Evolutionary conservation across 2,113 vertebrate species (phyloP), one percentile per base, ranked within the genome.

Genomic region (Equus przewalskii): DNA sequence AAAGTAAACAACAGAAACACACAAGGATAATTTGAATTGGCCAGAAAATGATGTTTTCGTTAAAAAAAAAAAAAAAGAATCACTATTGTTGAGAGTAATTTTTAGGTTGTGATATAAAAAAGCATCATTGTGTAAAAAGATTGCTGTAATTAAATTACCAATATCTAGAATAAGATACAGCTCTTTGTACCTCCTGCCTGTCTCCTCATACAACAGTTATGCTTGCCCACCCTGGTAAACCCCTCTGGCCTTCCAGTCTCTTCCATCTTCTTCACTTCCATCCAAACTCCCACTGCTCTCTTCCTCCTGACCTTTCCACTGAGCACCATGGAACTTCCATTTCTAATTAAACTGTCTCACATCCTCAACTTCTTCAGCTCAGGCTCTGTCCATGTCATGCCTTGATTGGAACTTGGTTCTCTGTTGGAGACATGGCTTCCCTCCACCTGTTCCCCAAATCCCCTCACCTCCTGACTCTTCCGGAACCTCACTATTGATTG

Each of bases 1-100:
- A 97, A 98, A 97, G 58, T 70, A 73, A 98, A 95, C 78, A 97
- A 87, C 21, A 92, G 96, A 96, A 96, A 60, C 26, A 80, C 78
- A 82, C 72, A 87, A 89, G 80, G 54, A 80, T 94, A 54, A 83
- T n/a, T 56, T 24, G 72, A 89, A 94, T 54, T 79, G 92, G 78
- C 88, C 92, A 96, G 76, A 96, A 97, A 96, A 96, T 79, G 87
- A 46, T 82, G 26, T 65, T 97, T 91, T 93, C 56, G 94, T 86
- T 80, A 26, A 72, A 93, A 30, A 91, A 89, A 90, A 30, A 93
- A 97, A 93, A 36, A 96, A 96, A 96, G 73, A 19, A 69, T 51
- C 24, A 28, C 62, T 91, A 75, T 70, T 78, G 44, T 44, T 97
- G 84, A 92, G 54, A 56, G 69, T 81, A 67, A 91, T 69, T 89